phyloP scores from a whole-genome alignment of 1,140 invertebrate genomes.

The Zaprionus taronus region DNA sequence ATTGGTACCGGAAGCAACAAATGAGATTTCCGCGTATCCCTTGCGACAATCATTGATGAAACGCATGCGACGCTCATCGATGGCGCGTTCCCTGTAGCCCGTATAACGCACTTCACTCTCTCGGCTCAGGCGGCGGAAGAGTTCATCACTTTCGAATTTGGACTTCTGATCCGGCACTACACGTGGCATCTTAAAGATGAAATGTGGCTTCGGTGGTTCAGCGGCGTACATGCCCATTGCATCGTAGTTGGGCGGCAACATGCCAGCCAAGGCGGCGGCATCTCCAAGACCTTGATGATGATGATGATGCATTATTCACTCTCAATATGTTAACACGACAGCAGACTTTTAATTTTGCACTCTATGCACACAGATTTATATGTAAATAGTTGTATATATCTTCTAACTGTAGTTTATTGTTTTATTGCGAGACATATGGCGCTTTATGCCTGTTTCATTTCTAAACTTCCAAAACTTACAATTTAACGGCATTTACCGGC shows the following conservation, averaged over 20 bases:
- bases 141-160: conserved; percentile 97
- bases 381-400: not conserved
- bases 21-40: conserved; percentile 97
- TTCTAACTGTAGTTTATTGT: conserved; percentile 25
- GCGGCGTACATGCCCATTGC: conserved; percentile 87
- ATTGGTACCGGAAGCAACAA: conserved; percentile 96
- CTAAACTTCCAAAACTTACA: not conserved
- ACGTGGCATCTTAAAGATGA: conserved; percentile 97
- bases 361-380: not conserved
- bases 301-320: conserved; percentile 65
- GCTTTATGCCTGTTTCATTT: conserved; percentile 19
- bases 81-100: conserved; percentile 94
- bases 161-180: conserved; percentile 97
- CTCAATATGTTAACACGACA: conserved; percentile 18
- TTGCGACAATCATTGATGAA: conserved; percentile 97
- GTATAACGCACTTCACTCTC: conserved; percentile 98
- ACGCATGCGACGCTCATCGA: conserved; percentile 95
- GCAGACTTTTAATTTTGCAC: not conserved
- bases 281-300: conserved; percentile 66
- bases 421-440: conserved; percentile 34
- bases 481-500: conserved; percentile 28
- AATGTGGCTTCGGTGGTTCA: conserved; percentile 93
- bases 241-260: conserved; percentile 61
- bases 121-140: conserved; percentile 95
- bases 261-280: conserved; percentile 40